Percentiles rank a stretch among this genome's conserved stretches.
Evolutionary conservation across 2,888 invertebrate genomes (phyloP).

Genomic region (Tenthredo livida): DNA sequence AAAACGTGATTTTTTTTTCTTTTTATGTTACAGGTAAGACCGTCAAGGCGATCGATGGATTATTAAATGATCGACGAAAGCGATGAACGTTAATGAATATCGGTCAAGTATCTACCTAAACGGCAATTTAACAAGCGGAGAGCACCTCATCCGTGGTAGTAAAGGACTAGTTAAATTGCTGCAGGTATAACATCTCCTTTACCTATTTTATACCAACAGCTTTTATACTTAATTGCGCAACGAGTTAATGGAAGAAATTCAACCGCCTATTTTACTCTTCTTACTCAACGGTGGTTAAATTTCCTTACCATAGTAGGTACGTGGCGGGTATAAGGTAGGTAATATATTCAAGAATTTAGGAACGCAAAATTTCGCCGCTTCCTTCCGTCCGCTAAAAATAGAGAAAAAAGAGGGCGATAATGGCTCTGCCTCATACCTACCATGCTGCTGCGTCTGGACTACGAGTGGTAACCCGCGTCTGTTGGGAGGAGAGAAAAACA

Average conservation of each 20-base stretch:
- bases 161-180: slow-evolving; percentile 38
- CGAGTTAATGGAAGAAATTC: slow-evolving; percentile 56
- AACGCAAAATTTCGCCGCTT: slow-evolving; percentile 21
- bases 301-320: not conserved
- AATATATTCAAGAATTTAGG: slow-evolving; percentile 34
- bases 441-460: not conserved
- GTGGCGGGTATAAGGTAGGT: not conserved
- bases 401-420: not conserved
- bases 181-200: not conserved
- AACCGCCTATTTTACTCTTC: not conserved
- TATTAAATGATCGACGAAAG: not conserved
- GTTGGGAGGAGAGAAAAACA: not conserved
- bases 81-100: not conserved
- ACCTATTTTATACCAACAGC: slow-evolving; percentile 61
- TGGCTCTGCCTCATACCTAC: not conserved
- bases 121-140: not conserved
- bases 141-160: not conserved
- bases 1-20: not conserved
- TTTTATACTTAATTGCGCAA: slow-evolving; percentile 71
- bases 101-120: not conserved
- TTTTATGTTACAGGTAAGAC: slow-evolving; percentile 47
- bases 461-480: not conserved
- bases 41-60: not conserved
- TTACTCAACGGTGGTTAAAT: not conserved
- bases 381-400: not conserved